Conservation (phyloP, 92 coral and sea anemone genomes). For the Siderastrea siderea region DNA sequence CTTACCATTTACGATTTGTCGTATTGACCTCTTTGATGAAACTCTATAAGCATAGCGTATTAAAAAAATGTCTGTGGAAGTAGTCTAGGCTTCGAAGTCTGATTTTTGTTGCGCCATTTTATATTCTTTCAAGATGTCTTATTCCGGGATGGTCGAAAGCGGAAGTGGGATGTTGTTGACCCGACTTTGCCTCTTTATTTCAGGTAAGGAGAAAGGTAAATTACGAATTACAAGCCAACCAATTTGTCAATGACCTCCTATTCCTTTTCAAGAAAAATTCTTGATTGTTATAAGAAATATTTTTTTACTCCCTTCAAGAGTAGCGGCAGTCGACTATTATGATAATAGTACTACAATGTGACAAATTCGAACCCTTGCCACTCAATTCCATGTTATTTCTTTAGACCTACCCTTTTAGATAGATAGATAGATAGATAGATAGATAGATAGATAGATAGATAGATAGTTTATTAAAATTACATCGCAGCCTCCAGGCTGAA, state of each 20-base stretch:
- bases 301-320: background rate
- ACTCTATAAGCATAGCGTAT: too few relatives aligned
- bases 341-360: too few relatives aligned
- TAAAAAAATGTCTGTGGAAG: too few relatives aligned
- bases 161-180: background rate
- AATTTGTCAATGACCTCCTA: background rate
- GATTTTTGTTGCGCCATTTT: background rate
- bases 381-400: too few relatives aligned
- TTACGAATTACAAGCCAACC: background rate
- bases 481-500: too few relatives aligned
- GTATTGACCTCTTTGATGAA: too few relatives aligned
- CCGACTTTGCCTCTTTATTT: background rate
- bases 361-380: too few relatives aligned
- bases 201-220: slow-evolving; percentile 24
- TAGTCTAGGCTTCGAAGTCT: background rate
- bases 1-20: too few relatives aligned
- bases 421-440: too few relatives aligned
- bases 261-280: background rate
- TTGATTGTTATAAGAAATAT: background rate
- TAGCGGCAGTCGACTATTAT: background rate
- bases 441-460: too few relatives aligned
- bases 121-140: background rate
- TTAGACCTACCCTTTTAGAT: too few relatives aligned
- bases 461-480: too few relatives aligned
- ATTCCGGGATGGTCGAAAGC: slow-evolving; percentile 19